Evolutionary conservation across 2,888 invertebrate genomes (phyloP), one percentile per base, ranked within the genome.

Genomic region (Mechanitis mazaeus): DNA sequence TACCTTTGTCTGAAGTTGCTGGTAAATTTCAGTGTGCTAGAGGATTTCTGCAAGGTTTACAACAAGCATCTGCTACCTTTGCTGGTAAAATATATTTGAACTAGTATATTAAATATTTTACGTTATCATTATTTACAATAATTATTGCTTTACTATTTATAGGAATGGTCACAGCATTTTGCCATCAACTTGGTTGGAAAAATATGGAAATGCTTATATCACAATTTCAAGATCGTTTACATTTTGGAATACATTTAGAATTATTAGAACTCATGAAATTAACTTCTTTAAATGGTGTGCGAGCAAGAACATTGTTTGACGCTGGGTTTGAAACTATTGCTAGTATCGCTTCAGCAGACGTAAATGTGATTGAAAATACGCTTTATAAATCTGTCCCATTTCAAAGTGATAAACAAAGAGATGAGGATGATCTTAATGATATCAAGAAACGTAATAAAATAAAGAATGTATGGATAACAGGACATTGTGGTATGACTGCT

Each of bases 91-190:
- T 20, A 35, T 12, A 11, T 4, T 46, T 20, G 20, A 20, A 7
- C 1, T 56, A 7, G 50, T 56, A 53, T n/a, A 45, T 33, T 50
- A 56, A 33, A 35, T 6, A 9, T 47, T 46, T 45, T 47, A 35
- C 45, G 20, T 45, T 12, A 31, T 33, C 20, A 45, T 45, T 12
- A 45, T 46, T 12, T 54, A 54, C 35, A 20, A 11, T 42, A 45
- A 33, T n/a, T 33, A 7, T 54, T 20, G 20, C 2, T 56, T 35
- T 33, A 7, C 33, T 60, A 60, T 42, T 75, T 83, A 74, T 70
- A 95, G 98, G 98, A 61, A 98, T 98, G 95, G 96, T 99, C 1
- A 97, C 98, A 3, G 94, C 96, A n/a, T 99, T 99, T 87, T 97
- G 98, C 82, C 93, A 93, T 67, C 94, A 97, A 59, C 87, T 99